Base-by-base conservation (phyloP, 2,888 invertebrate genomes). In the Trisateles emortualis region DNA sequence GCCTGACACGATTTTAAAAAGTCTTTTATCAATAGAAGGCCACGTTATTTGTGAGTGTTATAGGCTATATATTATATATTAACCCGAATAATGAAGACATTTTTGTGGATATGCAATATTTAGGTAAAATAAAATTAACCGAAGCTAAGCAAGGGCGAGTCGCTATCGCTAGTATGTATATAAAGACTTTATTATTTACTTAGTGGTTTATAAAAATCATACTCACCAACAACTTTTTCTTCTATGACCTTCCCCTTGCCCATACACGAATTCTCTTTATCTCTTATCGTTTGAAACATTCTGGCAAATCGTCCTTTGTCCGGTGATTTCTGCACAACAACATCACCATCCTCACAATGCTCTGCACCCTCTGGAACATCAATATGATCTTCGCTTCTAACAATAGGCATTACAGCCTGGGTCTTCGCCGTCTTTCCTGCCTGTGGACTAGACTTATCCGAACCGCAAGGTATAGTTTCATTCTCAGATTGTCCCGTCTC, bases 221-320 rank as follows among this genome's bases (percentile, higher is more conserved):
- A 72, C 83, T 78, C 72, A 93, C 92, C 92, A 64, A 83, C 79
- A 72, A 90, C 80, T 59, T 82, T 80, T 68, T 91, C 90, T 76
- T 92, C 92, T 43, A 92, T 90, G 40, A 93, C 92, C 74, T 92
- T 92, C 22, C 91, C 92, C 78, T 86, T 92, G 5, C 92, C 87
- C 87, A 93, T 92, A 61, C 92, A 93, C 14, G 91, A 92, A 62
- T 89, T 79, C 67, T 93, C 92, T 58, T 91, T 92, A 58, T 90
- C 91, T 66, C 86, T 81, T 49, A 92, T 87, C 0, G 87, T 86
- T 57, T 91, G 89, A 57, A 92, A 92, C 44, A 92, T 81, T 14
- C 86, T 82, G 0, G 92, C 86, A 47, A 92, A 88, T 6, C 91
- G 81, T 9, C 92, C 90, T 52, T 90, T 91, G 42, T 90, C 90